Evolutionary conservation across 2,888 invertebrate species (phyloP).

Genomic region (Liopterus haemorrhoidalis): DNA sequence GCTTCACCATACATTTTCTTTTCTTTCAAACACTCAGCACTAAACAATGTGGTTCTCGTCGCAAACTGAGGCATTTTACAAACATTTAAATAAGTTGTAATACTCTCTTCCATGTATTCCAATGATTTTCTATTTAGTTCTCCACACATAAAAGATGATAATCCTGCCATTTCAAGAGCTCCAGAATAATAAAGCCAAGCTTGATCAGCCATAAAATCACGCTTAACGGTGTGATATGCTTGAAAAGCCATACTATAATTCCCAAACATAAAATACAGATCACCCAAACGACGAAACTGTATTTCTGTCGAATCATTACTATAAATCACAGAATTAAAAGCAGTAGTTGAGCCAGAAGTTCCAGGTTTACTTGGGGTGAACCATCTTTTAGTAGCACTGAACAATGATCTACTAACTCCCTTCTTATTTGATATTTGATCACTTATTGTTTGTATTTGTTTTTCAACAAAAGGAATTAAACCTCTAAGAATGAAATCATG

Average conservation of each 20-base stretch:
- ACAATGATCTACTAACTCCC: slow-evolving; percentile 85
- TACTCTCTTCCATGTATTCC: slow-evolving; percentile 92
- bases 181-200: slow-evolving; percentile 98
- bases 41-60: slow-evolving; percentile 83
- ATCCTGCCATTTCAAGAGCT: slow-evolving; percentile 91
- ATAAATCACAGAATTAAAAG: slow-evolving; percentile 76
- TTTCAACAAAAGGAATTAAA: slow-evolving; percentile 86
- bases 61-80: slow-evolving; percentile 91
- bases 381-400: slow-evolving; percentile 94
- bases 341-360: slow-evolving; percentile 55
- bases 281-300: slow-evolving; percentile 86
- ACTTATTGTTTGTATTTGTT: slow-evolving; percentile 71
- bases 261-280: slow-evolving; percentile 93
- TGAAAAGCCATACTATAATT: slow-evolving; percentile 89
- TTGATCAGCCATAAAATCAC: slow-evolving; percentile 93
- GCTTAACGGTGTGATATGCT: slow-evolving; percentile 92
- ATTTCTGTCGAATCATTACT: slow-evolving; percentile 81
- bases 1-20: slow-evolving; percentile 80
- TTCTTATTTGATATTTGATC: slow-evolving; percentile 81
- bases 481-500: slow-evolving; percentile 83
- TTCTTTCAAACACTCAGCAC: slow-evolving; percentile 78
- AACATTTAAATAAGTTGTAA: slow-evolving; percentile 81
- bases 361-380: slow-evolving; percentile 87
- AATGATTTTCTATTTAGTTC: slow-evolving; percentile 71
- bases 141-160: slow-evolving; percentile 84